A percentile compares a stretch with the other conserved stretches of the same genome.
Conservation (phyloP, 2,797 vertebrate genomes). For the Streptopelia turtur region DNA sequence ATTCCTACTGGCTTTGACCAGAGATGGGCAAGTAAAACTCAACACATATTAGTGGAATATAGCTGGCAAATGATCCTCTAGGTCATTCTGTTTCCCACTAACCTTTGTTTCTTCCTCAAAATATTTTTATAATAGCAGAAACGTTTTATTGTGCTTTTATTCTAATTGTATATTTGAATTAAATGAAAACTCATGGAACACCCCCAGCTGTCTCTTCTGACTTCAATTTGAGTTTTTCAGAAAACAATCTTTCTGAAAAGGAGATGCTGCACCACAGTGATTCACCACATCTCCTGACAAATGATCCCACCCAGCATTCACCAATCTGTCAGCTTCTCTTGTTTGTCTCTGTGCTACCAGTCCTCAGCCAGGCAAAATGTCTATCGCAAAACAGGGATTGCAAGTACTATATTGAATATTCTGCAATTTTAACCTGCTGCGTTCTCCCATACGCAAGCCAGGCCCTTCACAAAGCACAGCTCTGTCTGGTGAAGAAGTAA, state of each 20-base stretch:
- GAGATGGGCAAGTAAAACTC: neutral
- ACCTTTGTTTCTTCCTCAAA: neutral
- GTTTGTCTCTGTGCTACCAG: slow-evolving; percentile 4
- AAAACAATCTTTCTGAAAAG: slow-evolving; percentile 35
- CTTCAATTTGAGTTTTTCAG: slow-evolving; percentile 14
- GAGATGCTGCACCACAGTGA: slow-evolving; percentile 13
- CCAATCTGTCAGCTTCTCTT: slow-evolving; percentile 5
- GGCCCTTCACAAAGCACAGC: neutral
- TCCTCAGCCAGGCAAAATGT: neutral
- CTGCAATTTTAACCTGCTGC: neutral
- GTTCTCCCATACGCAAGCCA: neutral
- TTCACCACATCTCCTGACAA: slow-evolving; percentile 18
- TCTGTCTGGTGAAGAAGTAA: neutral
- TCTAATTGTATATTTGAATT: slow-evolving; percentile 11
- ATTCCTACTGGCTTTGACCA: neutral
- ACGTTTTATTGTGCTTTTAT: slow-evolving; percentile 12
- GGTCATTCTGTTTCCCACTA: neutral
- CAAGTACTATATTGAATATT: neutral
- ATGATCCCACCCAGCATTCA: slow-evolving; percentile 7
- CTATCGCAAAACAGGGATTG: neutral
- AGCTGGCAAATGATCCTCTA: neutral
- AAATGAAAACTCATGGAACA: slow-evolving; percentile 28
- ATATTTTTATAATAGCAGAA: neutral
- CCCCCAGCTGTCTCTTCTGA: slow-evolving; percentile 7
- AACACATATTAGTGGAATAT: neutral